Base-by-base conservation (phyloP, 2,888 invertebrate species). In the Leptopilina myrica region DNA sequence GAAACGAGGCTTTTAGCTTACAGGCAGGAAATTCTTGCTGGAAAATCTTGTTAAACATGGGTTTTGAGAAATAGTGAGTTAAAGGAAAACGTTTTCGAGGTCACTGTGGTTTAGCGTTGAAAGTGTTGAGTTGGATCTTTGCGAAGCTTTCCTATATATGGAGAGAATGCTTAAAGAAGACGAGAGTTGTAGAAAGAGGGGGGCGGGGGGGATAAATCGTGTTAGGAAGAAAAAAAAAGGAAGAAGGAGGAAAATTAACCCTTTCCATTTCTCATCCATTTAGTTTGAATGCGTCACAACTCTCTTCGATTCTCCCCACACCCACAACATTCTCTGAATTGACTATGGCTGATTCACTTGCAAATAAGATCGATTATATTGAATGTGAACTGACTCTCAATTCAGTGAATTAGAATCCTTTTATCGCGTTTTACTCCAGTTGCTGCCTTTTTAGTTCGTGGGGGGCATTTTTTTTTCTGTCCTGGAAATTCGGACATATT, bases 331-430 rank as follows among this genome's bases (percentile, higher is more conserved):
- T 9, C 49, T 49, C 56, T 56, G 56, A 73, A 73, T 73, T 56
- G 69, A 69, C 69, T 69, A 43, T 43, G 14, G 78, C 82, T 85
- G 85, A 89, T 88, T 88, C 88, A 87, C 86, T 87, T 87, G 87
- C 87, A 88, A 89, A 88, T 86, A 87, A 88, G 87, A 87, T 87
- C 87, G 88, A 89, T 88, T 88, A 88, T 87, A 87, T 87, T 81
- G 86, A 82, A 86, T 85, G 86, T 85, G 82, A 79, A 78, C 56
- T 75, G 86, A 87, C 86, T 89, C 79, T 83, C 85, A 85, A 88
- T 86, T 83, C 81, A 79, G 77, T 79, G 78, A 80, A 80, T 83
- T 81, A 83, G 78, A 81, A 80, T 80, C 80, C 79, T 79, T 73
- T 79, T 80, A 76, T 77, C 26, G 14, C n/a, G 33, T 53, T 49